phyloP scores from a whole-genome alignment of 2,888 invertebrate genomes.

The Cantharis nigra region DNA sequence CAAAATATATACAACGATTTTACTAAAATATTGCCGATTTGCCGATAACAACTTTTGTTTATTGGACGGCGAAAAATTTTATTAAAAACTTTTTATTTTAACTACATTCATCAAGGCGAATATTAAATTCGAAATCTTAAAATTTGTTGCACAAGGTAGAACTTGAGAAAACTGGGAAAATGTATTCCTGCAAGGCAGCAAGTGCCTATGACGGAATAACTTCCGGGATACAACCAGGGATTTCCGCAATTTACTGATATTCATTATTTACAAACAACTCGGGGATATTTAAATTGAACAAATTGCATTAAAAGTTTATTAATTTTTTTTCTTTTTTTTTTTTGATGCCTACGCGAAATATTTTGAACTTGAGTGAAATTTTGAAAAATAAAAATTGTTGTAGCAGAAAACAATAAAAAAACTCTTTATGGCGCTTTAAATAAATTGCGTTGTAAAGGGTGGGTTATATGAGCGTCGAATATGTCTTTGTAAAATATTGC shows the following conservation, averaged over 20 bases:
- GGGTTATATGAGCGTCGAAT: background rate
- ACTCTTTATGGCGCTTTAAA: background rate
- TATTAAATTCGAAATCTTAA: background rate
- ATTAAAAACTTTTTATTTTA: background rate
- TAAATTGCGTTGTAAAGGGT: background rate
- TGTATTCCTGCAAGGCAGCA: slow-evolving; percentile 29
- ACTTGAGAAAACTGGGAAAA: slow-evolving; percentile 2
- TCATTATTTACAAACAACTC: slow-evolving; percentile 50
- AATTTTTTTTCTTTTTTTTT: background rate
- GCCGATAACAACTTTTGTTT: slow-evolving; percentile 1
- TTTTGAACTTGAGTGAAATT: background rate
- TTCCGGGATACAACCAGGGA: slow-evolving; percentile 50
- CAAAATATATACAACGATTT: background rate
- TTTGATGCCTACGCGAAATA: background rate
- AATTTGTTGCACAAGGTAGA: background rate
- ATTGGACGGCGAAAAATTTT: background rate
- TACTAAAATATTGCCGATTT: background rate
- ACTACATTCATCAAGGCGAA: background rate
- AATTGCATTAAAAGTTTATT: slow-evolving; percentile 27
- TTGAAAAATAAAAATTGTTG: background rate
- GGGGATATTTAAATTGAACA: slow-evolving; percentile 24
- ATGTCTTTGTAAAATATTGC: background rate
- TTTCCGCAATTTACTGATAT: slow-evolving; percentile 53
- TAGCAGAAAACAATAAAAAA: background rate
- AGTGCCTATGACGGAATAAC: slow-evolving; percentile 50